These are phyloP conservation scores for Drosophila nebulosa DNA, from an alignment of 1,140 invertebrate species.

Conservation along the genomic window DNA sequence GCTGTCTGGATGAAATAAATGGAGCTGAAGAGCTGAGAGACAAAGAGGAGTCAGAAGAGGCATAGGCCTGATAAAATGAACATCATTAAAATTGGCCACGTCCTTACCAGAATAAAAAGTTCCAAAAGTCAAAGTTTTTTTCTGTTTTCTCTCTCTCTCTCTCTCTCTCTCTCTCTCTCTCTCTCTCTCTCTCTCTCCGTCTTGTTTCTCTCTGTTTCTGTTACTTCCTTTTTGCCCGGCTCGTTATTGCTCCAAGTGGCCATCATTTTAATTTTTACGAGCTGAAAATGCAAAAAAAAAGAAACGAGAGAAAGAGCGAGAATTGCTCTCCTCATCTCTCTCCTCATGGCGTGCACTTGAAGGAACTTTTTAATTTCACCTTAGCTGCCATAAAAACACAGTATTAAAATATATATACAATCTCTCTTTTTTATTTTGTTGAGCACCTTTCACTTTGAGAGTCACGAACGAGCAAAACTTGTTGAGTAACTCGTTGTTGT, in stretches of 20 bases:
- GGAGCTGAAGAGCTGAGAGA: not conserved
- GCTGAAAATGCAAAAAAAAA: slow-evolving; percentile 51
- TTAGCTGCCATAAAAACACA: slow-evolving; percentile 40
- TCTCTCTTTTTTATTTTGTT: slow-evolving; percentile 1
- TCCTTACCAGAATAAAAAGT: slow-evolving; percentile 3
- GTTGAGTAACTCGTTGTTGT: slow-evolving; percentile 36
- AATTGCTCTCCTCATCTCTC: not conserved
- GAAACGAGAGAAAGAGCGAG: not conserved
- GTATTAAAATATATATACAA: slow-evolving; percentile 26
- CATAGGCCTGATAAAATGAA: slow-evolving; percentile 32
- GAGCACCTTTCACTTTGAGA: not conserved
- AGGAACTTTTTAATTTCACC: slow-evolving; percentile 53
- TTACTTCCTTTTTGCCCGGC: slow-evolving; percentile 20
- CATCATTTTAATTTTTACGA: slow-evolving; percentile 75
- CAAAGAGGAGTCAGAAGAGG: not conserved
- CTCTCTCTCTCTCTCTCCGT: not conserved
- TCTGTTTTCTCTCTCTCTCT: not conserved
- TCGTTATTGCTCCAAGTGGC: slow-evolving; percentile 62
- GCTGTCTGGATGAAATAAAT: not conserved
- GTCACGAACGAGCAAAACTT: slow-evolving; percentile 47
- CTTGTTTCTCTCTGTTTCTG: not conserved
- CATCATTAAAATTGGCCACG: slow-evolving; percentile 49
- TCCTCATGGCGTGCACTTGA: slow-evolving; percentile 13
- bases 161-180: not conserved
- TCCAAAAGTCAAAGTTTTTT: slow-evolving; percentile 11